Percentiles rank a stretch among this genome's conserved stretches.
phyloP scores from a whole-genome alignment of 2,797 vertebrate genomes.

The Poliocrania exsul region DNA sequence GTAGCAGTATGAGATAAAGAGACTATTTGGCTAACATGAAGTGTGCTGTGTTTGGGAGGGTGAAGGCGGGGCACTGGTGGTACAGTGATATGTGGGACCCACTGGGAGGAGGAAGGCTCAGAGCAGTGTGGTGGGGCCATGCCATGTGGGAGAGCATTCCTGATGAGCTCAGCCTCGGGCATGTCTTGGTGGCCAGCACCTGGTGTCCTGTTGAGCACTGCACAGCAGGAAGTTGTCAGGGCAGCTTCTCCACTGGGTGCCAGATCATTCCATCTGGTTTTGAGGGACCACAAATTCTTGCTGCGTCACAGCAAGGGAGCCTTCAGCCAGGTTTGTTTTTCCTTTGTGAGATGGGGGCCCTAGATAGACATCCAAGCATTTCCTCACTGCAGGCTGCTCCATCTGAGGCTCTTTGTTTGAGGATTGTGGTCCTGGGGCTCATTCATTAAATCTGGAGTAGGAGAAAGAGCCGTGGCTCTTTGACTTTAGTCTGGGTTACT shows the following conservation, averaged over 20 bases:
- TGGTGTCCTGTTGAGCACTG: not conserved
- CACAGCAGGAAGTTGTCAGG: not conserved
- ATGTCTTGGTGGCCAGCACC: not conserved
- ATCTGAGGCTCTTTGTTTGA: not conserved
- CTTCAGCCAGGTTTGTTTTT: not conserved
- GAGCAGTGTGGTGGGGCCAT: fast-evolving
- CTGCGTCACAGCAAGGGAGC: not conserved
- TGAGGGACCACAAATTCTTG: not conserved
- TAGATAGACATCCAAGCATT: not conserved
- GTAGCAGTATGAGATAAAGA: not conserved
- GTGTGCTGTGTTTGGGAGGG: not conserved
- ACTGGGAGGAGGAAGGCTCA: not conserved
- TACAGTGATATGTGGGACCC: not conserved
- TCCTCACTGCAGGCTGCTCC: not conserved
- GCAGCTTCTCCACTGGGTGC: not conserved
- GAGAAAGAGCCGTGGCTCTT: not conserved
- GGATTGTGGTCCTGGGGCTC: not conserved
- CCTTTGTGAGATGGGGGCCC: not conserved
- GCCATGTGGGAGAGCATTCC: not conserved
- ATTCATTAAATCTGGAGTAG: not conserved
- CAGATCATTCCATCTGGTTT: not conserved
- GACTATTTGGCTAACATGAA: not conserved
- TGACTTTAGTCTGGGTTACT: not conserved
- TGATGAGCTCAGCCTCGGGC: not conserved
- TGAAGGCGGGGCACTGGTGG: not conserved